Percentiles rank a stretch among this genome's conserved stretches.
phyloP scores from a whole-genome alignment of 1,140 invertebrate species.

The Philotrypesis tridentata region DNA sequence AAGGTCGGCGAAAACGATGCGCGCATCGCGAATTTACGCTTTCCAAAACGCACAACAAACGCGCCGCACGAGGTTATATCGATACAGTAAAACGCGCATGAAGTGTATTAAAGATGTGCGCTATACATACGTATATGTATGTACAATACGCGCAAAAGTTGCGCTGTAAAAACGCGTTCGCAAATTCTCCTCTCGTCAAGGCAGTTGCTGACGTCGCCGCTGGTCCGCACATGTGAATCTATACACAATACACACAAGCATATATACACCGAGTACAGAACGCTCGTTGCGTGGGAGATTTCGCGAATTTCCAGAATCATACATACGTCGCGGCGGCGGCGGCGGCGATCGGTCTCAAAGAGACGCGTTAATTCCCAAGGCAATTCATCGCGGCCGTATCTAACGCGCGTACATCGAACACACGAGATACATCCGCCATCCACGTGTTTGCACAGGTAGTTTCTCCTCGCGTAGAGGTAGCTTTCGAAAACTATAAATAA shows the following conservation, averaged over 20 bases:
- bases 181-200: conserved; percentile 26
- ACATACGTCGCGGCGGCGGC: too few relatives aligned
- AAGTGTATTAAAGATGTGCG: background rate
- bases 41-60: too few relatives aligned
- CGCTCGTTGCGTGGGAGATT: background rate
- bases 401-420: too few relatives aligned
- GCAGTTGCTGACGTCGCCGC: background rate
- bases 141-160: too few relatives aligned
- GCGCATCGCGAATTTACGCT: background rate
- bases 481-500: background rate
- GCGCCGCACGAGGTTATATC: conserved; percentile 21
- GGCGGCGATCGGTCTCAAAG: too few relatives aligned
- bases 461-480: background rate
- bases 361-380: background rate
- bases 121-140: too few relatives aligned
- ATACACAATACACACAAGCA: too few relatives aligned
- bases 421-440: background rate
- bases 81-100: background rate
- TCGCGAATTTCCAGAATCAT: background rate
- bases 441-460: background rate
- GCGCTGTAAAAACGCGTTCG: conserved; percentile 29
- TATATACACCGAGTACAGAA: too few relatives aligned
- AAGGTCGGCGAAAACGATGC: conserved; percentile 15
- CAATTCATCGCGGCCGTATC: background rate
- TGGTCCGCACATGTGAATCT: too few relatives aligned